Conservation (phyloP, 1,140 invertebrate genomes). For the Caenorhabditis briggsae region DNA sequence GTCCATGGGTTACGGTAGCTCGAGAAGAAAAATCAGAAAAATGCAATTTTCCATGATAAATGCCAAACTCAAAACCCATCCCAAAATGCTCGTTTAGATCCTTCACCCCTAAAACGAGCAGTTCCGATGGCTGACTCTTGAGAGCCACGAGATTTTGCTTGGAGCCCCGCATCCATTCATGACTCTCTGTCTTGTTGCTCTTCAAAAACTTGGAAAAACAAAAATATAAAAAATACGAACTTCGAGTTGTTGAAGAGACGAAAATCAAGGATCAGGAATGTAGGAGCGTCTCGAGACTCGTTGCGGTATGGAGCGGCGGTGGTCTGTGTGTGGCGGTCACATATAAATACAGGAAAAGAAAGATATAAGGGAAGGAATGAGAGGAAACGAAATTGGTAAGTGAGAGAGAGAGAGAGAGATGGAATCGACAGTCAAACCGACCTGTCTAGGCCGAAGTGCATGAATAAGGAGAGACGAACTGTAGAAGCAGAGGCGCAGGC, state of each 20-base stretch:
- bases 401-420: not conserved
- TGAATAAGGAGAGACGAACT: conserved; percentile 11
- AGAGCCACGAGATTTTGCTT: not conserved
- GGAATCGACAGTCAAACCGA: conserved; percentile 21
- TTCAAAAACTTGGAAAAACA: not conserved
- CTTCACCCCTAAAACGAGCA: not conserved
- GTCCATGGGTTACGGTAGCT: too few relatives aligned
- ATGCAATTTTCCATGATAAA: too few relatives aligned
- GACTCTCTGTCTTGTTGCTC: conserved; percentile 29
- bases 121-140: not conserved
- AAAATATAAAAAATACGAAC: conserved; percentile 4
- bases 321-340: conserved; percentile 36
- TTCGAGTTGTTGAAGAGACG: conserved; percentile 26
- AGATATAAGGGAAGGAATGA: conserved; percentile 30
- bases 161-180: not conserved
- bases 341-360: conserved; percentile 47
- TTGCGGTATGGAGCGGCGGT: not conserved
- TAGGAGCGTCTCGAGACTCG: not conserved
- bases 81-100: too few relatives aligned
- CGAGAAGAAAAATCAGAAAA: too few relatives aligned
- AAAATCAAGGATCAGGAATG: conserved; percentile 35
- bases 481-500: conserved; percentile 1
- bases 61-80: too few relatives aligned
- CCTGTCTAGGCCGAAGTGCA: conserved; percentile 29
- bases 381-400: conserved; percentile 19